A percentile compares a stretch with the other conserved stretches of the same genome.
Evolutionary conservation across 2,113 vertebrate species (phyloP).

Genomic region (Grammomys dolichurus): DNA sequence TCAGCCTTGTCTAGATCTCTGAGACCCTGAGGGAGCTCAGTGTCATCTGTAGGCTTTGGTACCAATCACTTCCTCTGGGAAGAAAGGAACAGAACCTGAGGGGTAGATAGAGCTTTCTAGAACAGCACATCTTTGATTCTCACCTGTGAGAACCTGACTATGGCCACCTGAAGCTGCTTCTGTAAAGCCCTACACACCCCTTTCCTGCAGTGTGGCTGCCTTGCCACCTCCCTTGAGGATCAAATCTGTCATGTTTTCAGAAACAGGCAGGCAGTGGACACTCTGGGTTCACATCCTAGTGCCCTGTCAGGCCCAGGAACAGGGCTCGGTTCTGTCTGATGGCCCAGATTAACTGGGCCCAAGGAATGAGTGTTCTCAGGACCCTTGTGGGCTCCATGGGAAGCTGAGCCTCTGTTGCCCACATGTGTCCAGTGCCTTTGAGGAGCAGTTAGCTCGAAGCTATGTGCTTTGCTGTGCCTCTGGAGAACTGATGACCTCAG

Average conservation of each 20-base stretch:
- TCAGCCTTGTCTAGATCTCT: neutral
- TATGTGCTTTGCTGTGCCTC: slow-evolving; percentile 10
- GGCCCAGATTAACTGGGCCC: neutral
- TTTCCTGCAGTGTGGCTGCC: neutral
- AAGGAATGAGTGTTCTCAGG: neutral
- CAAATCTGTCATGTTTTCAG: neutral
- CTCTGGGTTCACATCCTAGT: neutral
- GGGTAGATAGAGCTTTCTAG: neutral
- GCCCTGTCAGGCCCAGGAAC: neutral
- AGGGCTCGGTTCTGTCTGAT: neutral
- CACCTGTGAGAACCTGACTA: neutral
- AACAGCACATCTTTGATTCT: neutral
- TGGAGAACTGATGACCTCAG: neutral
- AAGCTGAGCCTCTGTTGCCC: neutral
- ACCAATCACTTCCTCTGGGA: neutral
- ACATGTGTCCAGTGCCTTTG: neutral
- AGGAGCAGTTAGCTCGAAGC: neutral
- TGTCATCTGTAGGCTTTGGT: neutral
- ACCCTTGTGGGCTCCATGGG: neutral
- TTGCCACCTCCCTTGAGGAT: neutral
- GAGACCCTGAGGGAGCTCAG: neutral
- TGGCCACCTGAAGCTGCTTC: neutral
- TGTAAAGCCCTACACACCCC: neutral
- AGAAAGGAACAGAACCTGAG: neutral
- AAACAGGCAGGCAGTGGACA: neutral